These are phyloP conservation scores for Protonemura montana DNA, from an alignment of 2,888 invertebrate genomes.

Conservation along the genomic window DNA sequence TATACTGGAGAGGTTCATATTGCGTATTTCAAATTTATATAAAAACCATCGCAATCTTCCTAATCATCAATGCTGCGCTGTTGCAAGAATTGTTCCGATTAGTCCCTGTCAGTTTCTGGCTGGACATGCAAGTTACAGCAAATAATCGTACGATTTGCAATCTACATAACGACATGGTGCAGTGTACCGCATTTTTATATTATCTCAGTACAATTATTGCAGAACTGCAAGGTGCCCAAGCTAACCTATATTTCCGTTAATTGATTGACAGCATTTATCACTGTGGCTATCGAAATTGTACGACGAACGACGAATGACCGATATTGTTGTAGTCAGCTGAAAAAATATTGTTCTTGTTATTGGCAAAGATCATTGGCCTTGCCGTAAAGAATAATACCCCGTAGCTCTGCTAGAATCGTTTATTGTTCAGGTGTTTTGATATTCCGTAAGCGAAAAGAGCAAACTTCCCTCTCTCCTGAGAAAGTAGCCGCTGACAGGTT, in stretches of 20 bases:
- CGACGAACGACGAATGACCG: not conserved
- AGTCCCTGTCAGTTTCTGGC: not conserved
- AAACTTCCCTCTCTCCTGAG: constrained; percentile 14
- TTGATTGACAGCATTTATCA: not conserved
- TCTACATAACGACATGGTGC: not conserved
- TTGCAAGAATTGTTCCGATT: not conserved
- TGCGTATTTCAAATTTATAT: not conserved
- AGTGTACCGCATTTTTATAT: not conserved
- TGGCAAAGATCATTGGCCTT: constrained; percentile 22
- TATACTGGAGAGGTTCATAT: not conserved
- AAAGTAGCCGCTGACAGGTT: not conserved
- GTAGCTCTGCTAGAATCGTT: not conserved
- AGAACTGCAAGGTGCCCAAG: not conserved
- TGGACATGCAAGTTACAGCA: not conserved
- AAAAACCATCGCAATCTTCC: not conserved
- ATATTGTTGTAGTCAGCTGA: not conserved
- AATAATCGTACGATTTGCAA: not conserved
- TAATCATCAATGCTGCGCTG: not conserved
- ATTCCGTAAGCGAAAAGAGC: constrained; percentile 16
- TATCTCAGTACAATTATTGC: not conserved
- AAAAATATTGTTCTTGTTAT: not conserved
- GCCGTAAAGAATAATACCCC: not conserved
- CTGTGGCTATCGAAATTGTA: not conserved
- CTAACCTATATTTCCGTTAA: constrained; percentile 1
- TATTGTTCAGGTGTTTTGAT: not conserved